Percentiles rank a stretch among this genome's conserved stretches.
Evolutionary conservation across 2,113 vertebrate species (phyloP).

Genomic region (Perca schrenkii): DNA sequence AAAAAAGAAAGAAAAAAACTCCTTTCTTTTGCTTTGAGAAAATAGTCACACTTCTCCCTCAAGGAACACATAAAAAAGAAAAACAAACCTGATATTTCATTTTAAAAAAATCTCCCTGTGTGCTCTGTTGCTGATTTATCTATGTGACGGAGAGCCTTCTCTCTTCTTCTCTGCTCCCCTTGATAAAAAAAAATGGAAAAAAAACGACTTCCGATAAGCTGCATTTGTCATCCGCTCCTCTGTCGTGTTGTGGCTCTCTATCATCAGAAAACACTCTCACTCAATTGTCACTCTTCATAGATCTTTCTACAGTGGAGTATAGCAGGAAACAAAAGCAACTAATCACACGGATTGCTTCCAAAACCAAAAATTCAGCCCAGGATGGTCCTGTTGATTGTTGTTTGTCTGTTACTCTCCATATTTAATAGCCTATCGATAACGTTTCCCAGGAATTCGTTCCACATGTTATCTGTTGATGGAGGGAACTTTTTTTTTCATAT

Average conservation of each 20-base stretch:
- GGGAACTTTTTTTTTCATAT: constrained; percentile 19
- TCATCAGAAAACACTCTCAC: constrained; percentile 53
- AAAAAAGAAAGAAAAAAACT: constrained; percentile 19
- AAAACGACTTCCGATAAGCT: constrained; percentile 47
- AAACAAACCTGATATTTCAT: constrained; percentile 59
- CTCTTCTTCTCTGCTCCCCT: constrained; percentile 42
- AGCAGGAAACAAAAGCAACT: constrained; percentile 51
- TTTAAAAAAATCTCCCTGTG: constrained; percentile 37
- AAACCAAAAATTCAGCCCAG: constrained; percentile 56
- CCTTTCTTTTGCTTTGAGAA: constrained; percentile 58
- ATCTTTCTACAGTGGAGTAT: constrained; percentile 38
- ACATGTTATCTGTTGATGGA: constrained; percentile 33
- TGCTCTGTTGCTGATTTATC: constrained; percentile 64
- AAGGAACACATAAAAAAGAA: constrained; percentile 41
- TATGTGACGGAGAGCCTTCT: constrained; percentile 47
- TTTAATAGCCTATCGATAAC: constrained; percentile 30
- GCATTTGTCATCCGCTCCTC: constrained; percentile 57
- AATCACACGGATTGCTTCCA: constrained; percentile 54
- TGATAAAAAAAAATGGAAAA: constrained; percentile 21
- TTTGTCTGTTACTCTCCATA: constrained; percentile 38
- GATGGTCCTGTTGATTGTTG: constrained; percentile 33
- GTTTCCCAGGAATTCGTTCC: constrained; percentile 54
- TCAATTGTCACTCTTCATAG: constrained; percentile 40
- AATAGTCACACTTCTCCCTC: constrained; percentile 62
- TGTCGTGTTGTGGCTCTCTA: constrained; percentile 55